These are phyloP conservation scores for Anhinga rufa DNA, from an alignment of 2,113 vertebrate species.

Conservation along the genomic window DNA sequence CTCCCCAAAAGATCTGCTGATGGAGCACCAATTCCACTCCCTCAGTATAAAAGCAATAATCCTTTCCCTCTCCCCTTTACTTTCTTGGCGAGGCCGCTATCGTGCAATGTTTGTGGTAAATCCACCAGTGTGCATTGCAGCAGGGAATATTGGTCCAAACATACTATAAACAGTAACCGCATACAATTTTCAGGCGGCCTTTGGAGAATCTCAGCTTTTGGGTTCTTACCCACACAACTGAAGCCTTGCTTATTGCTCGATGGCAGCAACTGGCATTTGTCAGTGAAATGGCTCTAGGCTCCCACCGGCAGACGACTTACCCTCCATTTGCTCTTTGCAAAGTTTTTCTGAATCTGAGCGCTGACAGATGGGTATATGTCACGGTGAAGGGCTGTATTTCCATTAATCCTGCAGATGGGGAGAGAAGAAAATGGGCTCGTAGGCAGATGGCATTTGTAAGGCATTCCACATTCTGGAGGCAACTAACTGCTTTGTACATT, in stretches of 20 bases:
- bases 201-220: not conserved
- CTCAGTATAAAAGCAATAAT: not conserved
- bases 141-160: not conserved
- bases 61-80: not conserved
- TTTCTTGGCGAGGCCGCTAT: not conserved
- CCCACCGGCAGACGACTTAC: slow-evolving; percentile 65
- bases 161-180: fast-evolving
- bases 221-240: not conserved
- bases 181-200: not conserved
- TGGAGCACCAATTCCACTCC: not conserved
- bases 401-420: slow-evolving; percentile 83
- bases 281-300: not conserved
- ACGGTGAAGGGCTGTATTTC: slow-evolving; percentile 80
- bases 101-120: fast-evolving
- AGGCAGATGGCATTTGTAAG: slow-evolving; percentile 62
- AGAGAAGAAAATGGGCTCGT: slow-evolving; percentile 29
- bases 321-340: slow-evolving; percentile 92
- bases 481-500: slow-evolving; percentile 35
- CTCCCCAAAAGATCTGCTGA: not conserved
- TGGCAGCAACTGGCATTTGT: not conserved
- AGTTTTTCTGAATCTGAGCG: slow-evolving; percentile 91
- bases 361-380: slow-evolving; percentile 90
- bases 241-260: not conserved
- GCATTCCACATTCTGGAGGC: slow-evolving; percentile 42
- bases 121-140: not conserved